Evolutionary conservation across 2,113 vertebrate genomes (phyloP), one percentile per base, ranked within the genome.

Genomic region (Fregata magnificens): DNA sequence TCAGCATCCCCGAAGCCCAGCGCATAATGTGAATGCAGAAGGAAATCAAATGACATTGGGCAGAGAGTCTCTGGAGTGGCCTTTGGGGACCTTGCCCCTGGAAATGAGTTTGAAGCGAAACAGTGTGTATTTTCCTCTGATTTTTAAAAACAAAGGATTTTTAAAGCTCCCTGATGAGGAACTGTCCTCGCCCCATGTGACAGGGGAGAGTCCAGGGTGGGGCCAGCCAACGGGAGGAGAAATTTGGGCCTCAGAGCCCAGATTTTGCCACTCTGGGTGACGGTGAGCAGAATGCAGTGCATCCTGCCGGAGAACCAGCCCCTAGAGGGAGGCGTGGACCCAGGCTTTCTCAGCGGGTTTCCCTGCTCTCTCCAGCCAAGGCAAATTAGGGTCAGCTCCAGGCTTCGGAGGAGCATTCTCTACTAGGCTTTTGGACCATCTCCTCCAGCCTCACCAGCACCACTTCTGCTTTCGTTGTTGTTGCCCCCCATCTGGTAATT

Each of bases 231-330:
- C 26, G 66, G 36, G n/a, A 56, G 5, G 2, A 4, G 25, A 7
- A 78, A 24, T 2, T 59, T 21, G 56, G 22, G 8, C 19, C 29
- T 56, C 49, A 40, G 32, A 80, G 40, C 18, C 40, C 71, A 55
- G 63, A 28, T 78, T 74, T 58, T 69, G 38, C 25, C 11, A 5
- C n/a, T 34, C 49, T 32, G 55, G 67, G 11, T 50, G 32, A 45
- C 5, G 32, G 18, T 21, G 13, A 78, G 50, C 49, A 34, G 70
- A 49, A 74, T 0, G 1, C 0, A 0, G 11, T 1, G 1, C 14
- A 45, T 67, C 32, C 42, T 47, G 71, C 17, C 0, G 1, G 29
- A 71, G 67, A 55, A 19, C 19, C 71, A 82, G 62, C 29, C 49
- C 49, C 58, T 34, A 18, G 47, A 31, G 52, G n/a, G 32, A 88